These are phyloP conservation scores for Onychostoma macrolepis DNA, from an alignment of 2,113 vertebrate species.

Conservation along the genomic window DNA sequence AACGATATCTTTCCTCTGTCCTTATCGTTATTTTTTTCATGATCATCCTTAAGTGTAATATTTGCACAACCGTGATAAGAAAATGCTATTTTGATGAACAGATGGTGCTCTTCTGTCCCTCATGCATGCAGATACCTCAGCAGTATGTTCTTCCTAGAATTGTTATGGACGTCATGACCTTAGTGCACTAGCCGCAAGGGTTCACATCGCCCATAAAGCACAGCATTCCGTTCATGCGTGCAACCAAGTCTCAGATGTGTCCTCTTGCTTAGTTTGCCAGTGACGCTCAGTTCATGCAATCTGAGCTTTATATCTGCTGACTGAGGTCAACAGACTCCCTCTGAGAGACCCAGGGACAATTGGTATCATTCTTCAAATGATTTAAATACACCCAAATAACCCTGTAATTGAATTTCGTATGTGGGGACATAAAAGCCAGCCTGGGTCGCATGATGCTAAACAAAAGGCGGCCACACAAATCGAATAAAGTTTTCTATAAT, in stretches of 20 bases:
- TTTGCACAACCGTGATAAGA: background rate
- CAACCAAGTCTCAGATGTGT: constrained; percentile 15
- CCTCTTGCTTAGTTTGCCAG: background rate
- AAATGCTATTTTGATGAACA: background rate
- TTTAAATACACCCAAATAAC: constrained; percentile 16
- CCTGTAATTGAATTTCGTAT: background rate
- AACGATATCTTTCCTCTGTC: background rate
- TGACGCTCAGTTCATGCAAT: background rate
- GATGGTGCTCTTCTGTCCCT: background rate
- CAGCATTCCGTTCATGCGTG: constrained; percentile 7
- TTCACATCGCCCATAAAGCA: constrained; percentile 27
- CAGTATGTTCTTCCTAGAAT: background rate
- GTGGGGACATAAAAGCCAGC: background rate
- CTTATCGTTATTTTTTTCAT: background rate
- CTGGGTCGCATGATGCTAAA: background rate
- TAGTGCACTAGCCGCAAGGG: constrained; percentile 9
- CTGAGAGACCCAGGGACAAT: background rate
- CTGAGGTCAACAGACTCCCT: constrained; percentile 9
- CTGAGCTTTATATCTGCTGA: constrained; percentile 5
- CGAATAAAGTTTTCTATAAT: background rate
- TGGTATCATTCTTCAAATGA: constrained; percentile 15
- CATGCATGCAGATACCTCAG: background rate
- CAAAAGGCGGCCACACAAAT: background rate
- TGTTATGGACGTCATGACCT: constrained; percentile 19
- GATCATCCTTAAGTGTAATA: background rate